phyloP scores from a whole-genome alignment of 2,113 vertebrate species.

The Zingel zingel region DNA sequence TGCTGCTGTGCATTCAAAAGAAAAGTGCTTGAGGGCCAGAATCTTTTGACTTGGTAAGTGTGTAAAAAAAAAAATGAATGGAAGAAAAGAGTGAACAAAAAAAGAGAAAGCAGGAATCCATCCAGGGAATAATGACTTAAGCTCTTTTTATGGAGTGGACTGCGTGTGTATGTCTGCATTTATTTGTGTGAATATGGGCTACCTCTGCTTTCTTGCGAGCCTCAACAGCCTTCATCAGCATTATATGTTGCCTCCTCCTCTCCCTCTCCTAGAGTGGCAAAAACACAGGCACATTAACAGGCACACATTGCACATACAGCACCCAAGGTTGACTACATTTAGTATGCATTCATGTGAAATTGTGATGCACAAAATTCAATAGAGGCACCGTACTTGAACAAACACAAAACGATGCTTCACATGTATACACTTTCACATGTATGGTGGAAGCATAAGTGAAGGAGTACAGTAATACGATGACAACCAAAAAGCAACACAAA shows the following conservation, averaged over 20 bases:
- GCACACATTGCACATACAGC: constrained; percentile 43
- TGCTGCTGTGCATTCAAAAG: constrained; percentile 77
- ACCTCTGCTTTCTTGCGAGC: constrained; percentile 99
- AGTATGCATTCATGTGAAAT: constrained; percentile 65
- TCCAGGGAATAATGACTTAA: constrained; percentile 65
- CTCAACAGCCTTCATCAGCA: constrained; percentile 99
- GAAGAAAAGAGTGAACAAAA: constrained; percentile 51
- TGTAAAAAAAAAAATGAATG: constrained; percentile 65
- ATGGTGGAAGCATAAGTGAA: constrained; percentile 80
- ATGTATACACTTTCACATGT: constrained; percentile 79
- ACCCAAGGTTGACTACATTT: constrained; percentile 64
- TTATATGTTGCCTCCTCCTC: constrained; percentile 96
- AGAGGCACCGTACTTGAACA: constrained; percentile 80
- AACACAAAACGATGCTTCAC: constrained; percentile 80
- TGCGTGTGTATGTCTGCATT: constrained; percentile 60
- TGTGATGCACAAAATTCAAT: constrained; percentile 73
- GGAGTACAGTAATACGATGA: constrained; percentile 79
- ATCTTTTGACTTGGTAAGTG: constrained; percentile 78
- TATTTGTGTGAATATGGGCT: constrained; percentile 72
- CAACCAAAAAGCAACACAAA: constrained; percentile 83
- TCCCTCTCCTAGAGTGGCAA: constrained; percentile 94
- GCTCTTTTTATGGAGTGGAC: constrained; percentile 63
- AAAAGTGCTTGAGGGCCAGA: constrained; percentile 78
- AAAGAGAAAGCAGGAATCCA: constrained; percentile 59
- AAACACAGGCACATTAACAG: constrained; percentile 77